Base-by-base conservation (phyloP, 2,113 vertebrate species). In the Xenopus laevis region DNA sequence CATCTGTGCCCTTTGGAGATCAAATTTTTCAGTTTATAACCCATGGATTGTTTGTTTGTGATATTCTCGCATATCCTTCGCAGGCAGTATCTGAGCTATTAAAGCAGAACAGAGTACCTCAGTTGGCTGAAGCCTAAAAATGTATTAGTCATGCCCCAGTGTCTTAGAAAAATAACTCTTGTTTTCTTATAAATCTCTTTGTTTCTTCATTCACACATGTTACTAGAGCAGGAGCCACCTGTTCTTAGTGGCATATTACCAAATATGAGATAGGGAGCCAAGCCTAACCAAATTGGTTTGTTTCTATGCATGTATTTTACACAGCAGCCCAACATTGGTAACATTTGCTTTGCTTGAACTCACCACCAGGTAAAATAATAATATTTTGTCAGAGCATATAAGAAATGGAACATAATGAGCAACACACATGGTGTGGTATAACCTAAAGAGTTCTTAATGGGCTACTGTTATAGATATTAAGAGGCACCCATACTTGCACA, bases 171-270 rank as follows among this genome's bases (percentile, higher is more conserved):
- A 64, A 70, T 64, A 18, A 57, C 53, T 75, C 55, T n/a, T 67
- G 33, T 68, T 69, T 75, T 69, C 65, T 68, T 70, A 70, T 77
- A 77, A 77, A 77, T 33, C 61, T 33, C 74, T 77, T 77, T 77
- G 74, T 77, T 75, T 75, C 65, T 68, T 70, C 47, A 45, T 77
- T 69, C 44, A 47, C 67, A 70, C 67, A 74, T 74, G 74, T 70
- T 77, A 64, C 59, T 77, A 59, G 63, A 70, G 60, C 45, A 77
- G 66, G 59, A 70, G 74, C 74, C 74, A 77, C 74, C 74, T 77
- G 74, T 77, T 77, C 66, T 53, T 53, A 64, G 74, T 77, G 74
- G 74, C 74, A 70, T 64, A 27, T 64, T 63, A 77, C 74, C 74
- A 77, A 64, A 69, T 64, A 21, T 45, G 66, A 70, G 74, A 27